These are phyloP conservation scores for Drosophila leontia DNA, from an alignment of 1,140 invertebrate species.

Conservation along the genomic window DNA sequence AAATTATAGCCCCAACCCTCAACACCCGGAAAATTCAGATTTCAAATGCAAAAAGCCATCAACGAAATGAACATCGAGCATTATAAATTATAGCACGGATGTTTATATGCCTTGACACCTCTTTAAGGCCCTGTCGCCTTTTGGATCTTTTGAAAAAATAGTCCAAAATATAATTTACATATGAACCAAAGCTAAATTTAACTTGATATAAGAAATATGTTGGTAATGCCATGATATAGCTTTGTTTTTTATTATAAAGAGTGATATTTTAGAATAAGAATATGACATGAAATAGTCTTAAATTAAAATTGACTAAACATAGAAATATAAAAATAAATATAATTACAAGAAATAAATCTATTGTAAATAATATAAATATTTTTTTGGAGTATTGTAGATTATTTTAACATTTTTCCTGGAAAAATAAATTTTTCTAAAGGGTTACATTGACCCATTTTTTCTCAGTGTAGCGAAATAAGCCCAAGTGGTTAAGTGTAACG, in stretches of 20 bases:
- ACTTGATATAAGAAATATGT: slow-evolving; percentile 23
- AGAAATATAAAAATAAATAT: neutral
- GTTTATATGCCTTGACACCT: slow-evolving; percentile 43
- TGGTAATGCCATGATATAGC: neutral
- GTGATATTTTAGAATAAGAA: neutral
- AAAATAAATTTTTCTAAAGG: neutral
- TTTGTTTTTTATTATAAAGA: neutral
- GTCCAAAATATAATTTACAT: slow-evolving; percentile 59
- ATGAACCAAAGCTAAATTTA: slow-evolving; percentile 7
- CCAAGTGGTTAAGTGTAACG: slow-evolving; percentile 49
- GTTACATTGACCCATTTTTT: neutral
- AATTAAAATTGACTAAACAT: too few relatives aligned
- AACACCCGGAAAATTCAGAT: slow-evolving; percentile 2
- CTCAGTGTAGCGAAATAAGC: neutral
- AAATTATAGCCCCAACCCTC: slow-evolving; percentile 20
- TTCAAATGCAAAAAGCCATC: slow-evolving; percentile 19
- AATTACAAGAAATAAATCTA: neutral
- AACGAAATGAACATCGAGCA: slow-evolving; percentile 26
- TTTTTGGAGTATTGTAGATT: neutral
- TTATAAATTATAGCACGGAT: slow-evolving; percentile 46
- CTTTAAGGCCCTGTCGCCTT: slow-evolving; percentile 17
- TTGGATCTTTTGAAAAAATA: slow-evolving; percentile 29
- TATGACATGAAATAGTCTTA: neutral
- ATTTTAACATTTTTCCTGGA: neutral
- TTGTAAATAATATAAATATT: neutral